Evolutionary conservation across 2,113 vertebrate genomes (phyloP).

Genomic region (Paralichthys olivaceus): DNA sequence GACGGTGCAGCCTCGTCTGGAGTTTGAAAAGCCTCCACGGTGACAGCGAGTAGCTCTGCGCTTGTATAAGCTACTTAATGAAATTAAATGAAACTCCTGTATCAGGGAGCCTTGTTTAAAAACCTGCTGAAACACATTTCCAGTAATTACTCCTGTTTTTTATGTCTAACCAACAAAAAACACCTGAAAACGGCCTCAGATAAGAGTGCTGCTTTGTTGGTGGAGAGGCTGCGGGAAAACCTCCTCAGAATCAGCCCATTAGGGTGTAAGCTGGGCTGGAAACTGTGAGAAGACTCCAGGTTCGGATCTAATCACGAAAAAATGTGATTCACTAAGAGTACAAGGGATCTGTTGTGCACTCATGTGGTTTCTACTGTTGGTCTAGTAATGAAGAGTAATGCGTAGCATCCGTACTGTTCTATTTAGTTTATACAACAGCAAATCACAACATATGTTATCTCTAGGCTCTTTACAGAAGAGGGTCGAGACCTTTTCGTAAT

Average conservation of each 20-base stretch:
- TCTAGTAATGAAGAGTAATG: background rate
- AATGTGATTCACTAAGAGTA: background rate
- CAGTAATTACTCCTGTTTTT: no score
- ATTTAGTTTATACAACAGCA: background rate
- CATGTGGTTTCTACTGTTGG: background rate
- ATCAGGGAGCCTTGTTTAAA: conserved; percentile 43
- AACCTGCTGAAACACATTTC: no score
- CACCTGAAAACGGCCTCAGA: no score
- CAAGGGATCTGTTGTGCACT: background rate
- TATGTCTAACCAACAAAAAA: no score
- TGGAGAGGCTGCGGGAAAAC: no score
- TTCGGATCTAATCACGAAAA: background rate
- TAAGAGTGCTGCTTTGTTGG: no score
- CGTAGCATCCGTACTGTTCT: background rate
- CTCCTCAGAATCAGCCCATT: no score
- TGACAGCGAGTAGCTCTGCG: conserved; percentile 42
- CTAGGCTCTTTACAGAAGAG: background rate
- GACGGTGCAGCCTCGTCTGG: conserved; percentile 43
- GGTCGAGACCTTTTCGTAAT: background rate
- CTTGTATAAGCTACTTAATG: conserved; percentile 60
- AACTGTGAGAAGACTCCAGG: background rate
- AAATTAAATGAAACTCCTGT: conserved; percentile 52
- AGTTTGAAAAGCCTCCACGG: conserved; percentile 55
- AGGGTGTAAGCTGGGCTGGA: no score
- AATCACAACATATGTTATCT: background rate